A percentile compares a stretch with the other conserved stretches of the same genome.
Conservation (phyloP, 1,140 invertebrate species). For the Meteorus sp. region DNA sequence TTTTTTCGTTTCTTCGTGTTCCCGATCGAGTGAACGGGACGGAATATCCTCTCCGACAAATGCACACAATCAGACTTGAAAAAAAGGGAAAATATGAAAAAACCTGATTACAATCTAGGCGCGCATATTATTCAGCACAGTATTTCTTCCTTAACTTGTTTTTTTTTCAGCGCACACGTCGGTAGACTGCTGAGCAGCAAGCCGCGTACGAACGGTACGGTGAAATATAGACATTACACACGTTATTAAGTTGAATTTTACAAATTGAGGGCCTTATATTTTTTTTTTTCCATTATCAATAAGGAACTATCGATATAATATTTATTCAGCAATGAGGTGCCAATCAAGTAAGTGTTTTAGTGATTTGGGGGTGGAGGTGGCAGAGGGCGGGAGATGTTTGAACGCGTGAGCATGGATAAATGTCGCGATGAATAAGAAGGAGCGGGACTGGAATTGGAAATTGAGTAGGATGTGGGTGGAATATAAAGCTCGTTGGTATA, state of each 20-base stretch:
- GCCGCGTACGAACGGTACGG: slow-evolving; percentile 42
- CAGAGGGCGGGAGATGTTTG: slow-evolving; percentile 47
- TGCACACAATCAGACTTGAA: slow-evolving; percentile 25
- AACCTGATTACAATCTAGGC: slow-evolving; percentile 23
- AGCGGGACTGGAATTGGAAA: slow-evolving; percentile 9
- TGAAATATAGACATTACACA: slow-evolving; percentile 36
- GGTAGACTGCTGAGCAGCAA: slow-evolving; percentile 49
- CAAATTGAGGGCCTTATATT: slow-evolving; percentile 45
- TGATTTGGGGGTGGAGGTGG: slow-evolving; percentile 42
- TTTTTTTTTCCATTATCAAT: slow-evolving; percentile 43
- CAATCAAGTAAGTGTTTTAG: slow-evolving; percentile 47
- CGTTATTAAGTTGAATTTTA: slow-evolving; percentile 45
- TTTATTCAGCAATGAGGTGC: slow-evolving; percentile 52
- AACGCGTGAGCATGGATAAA: slow-evolving; percentile 46
- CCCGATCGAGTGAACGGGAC: slow-evolving; percentile 16
- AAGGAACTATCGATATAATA: slow-evolving; percentile 56
- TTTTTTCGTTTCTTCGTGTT: background rate
- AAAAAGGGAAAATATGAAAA: slow-evolving; percentile 18
- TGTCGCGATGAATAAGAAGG: slow-evolving; percentile 32
- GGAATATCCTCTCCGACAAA: slow-evolving; percentile 20
- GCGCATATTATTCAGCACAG: slow-evolving; percentile 25
- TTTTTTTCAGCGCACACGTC: slow-evolving; percentile 35
- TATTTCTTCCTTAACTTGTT: slow-evolving; percentile 17
- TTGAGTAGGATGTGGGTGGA: too few relatives aligned
- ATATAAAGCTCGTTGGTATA: slow-evolving; percentile 17